Percentiles rank a stretch among this genome's conserved stretches.
These are phyloP conservation scores for Diogma glabrata DNA, from an alignment of 2,888 invertebrate genomes.

Conservation along the genomic window DNA sequence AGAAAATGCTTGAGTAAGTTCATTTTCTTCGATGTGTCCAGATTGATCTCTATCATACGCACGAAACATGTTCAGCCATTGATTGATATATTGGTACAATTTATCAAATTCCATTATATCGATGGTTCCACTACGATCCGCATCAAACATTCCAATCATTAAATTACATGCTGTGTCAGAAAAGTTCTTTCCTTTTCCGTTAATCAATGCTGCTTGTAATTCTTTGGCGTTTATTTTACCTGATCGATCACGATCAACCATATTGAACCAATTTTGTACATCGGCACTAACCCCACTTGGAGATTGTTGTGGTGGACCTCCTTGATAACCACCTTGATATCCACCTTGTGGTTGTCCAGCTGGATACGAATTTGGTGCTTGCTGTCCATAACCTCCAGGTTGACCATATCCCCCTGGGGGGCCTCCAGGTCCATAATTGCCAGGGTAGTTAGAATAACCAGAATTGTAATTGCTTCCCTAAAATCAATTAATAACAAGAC, in stretches of 20 bases:
- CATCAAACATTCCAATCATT: conserved; percentile 85
- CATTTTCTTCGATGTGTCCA: conserved; percentile 69
- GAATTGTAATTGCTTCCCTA: neutral
- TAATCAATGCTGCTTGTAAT: conserved; percentile 67
- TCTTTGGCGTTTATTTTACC: conserved; percentile 69
- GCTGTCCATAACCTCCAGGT: conserved; percentile 1
- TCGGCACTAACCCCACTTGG: conserved; percentile 52
- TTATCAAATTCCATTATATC: conserved; percentile 75
- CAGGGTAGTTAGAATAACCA: neutral
- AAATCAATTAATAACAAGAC: neutral
- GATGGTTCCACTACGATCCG: conserved; percentile 72
- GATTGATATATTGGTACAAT: conserved; percentile 76
- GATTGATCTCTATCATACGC: conserved; percentile 78
- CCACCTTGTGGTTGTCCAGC: conserved; percentile 17
- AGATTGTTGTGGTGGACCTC: conserved; percentile 36
- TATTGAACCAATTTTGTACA: conserved; percentile 70
- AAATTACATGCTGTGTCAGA: conserved; percentile 72
- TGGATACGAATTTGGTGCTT: neutral
- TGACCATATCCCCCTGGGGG: conserved; percentile 1
- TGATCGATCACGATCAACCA: conserved; percentile 73
- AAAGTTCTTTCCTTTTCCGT: conserved; percentile 74
- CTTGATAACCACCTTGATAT: conserved; percentile 16
- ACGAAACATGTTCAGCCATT: conserved; percentile 77
- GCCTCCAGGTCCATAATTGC: neutral
- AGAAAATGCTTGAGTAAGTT: conserved; percentile 63